Base-by-base conservation (phyloP, 2,113 vertebrate genomes). In the Oophaga pumilio region DNA sequence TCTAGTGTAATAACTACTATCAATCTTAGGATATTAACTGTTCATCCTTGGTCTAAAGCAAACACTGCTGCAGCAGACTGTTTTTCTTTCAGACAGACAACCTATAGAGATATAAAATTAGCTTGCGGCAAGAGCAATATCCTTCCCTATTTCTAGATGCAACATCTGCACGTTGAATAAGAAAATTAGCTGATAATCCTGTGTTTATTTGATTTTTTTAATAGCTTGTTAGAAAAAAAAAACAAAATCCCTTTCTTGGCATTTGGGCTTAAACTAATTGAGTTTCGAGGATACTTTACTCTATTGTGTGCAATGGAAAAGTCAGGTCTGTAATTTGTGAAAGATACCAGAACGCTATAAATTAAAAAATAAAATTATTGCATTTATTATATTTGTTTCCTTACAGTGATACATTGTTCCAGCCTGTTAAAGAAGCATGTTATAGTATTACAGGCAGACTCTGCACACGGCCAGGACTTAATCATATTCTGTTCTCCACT, bases 61-160 rank as follows among this genome's bases (percentile, higher is more conserved):
- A 86, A 76, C 79, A 71, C 73, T 84, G 57, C 74, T 76, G 64
- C 84, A 76, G 56, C 68, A 77, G 79, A 83, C 88, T 69, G 53
- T 83, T 87, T 87, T 84, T 90, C 80, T 90, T 89, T 89, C 3
- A 33, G 12, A 74, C 88, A 85, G 1, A 66, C 60, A 89, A 89
- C 78, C 80, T 68, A 78, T 49, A 89, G 87, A 88, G 87, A 88
- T 88, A 84, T 69, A 88, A 88, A 84, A 88, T 88, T 88, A 88
- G 81, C 87, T 88, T 68, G 73, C 80, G 80, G 87, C 87, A 84
- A 84, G 73, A 59, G 49, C 71, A 88, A 88, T 84, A 88, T 88
- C 79, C 86, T 76, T 87, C 68, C 56, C 57, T 77, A 49, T 71
- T 83, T 64, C 79, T 84, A 22, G 9, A 84, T 84, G 11, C 49